phyloP scores from a whole-genome alignment of 2,113 vertebrate species.

The Anolis sagrei region DNA sequence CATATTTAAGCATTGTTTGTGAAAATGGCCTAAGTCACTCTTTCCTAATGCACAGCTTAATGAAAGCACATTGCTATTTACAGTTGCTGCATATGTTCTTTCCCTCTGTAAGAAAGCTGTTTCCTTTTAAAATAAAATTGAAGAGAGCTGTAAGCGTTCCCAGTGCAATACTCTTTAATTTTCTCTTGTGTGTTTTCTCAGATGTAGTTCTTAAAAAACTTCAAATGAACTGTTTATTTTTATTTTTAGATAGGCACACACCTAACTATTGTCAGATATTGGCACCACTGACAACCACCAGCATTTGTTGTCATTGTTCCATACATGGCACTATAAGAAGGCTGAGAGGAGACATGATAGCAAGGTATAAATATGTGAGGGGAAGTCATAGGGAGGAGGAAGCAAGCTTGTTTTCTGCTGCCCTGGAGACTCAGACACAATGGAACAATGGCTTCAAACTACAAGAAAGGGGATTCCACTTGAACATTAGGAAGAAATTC shows the following conservation, averaged over 20 bases:
- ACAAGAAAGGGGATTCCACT: no score
- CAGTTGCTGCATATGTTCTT: slow-evolving; percentile 41
- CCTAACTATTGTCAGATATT: slow-evolving; percentile 26
- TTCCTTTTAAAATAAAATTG: slow-evolving; percentile 62
- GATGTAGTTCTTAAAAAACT: slow-evolving; percentile 52
- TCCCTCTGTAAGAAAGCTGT: slow-evolving; percentile 43
- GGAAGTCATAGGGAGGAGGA: no score
- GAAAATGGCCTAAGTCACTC: slow-evolving; percentile 8
- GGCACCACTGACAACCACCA: slow-evolving; percentile 11
- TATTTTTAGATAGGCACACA: slow-evolving; percentile 44
- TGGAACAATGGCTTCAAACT: no score
- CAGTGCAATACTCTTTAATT: slow-evolving; percentile 43
- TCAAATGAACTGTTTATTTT: slow-evolving; percentile 30
- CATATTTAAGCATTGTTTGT: slow-evolving; percentile 12
- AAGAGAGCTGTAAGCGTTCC: slow-evolving; percentile 55
- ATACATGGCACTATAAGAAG: neutral
- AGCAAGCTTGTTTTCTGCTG: no score
- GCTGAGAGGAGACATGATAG: no score
- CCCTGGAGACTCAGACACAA: no score
- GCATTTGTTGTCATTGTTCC: slow-evolving; percentile 26
- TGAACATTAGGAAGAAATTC: no score
- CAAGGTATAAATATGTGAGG: no score
- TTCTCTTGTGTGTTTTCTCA: slow-evolving; percentile 59
- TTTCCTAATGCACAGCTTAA: slow-evolving; percentile 3
- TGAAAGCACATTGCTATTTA: slow-evolving; percentile 9